Percentiles rank a stretch among this genome's conserved stretches.
Conservation (phyloP, 64 coral and sea anemone genomes). For the Pocillopora damicornis region DNA sequence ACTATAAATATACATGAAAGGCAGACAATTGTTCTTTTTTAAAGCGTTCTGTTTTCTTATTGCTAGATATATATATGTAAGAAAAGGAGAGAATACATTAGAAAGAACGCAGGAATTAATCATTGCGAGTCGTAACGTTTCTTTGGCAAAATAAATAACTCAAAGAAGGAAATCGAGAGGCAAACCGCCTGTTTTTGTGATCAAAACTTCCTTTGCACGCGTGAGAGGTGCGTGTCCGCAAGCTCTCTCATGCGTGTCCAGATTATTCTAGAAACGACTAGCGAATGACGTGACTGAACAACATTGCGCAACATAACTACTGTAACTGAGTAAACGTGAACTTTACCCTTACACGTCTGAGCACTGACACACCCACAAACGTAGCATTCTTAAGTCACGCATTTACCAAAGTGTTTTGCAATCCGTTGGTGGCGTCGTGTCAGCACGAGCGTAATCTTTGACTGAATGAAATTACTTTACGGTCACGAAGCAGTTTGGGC, state of each 20-base stretch:
- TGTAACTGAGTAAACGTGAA: not conserved
- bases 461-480: not conserved
- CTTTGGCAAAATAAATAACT: not conserved
- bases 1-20: no score
- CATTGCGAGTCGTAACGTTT: not conserved
- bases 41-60: no score
- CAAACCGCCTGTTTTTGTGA: not conserved
- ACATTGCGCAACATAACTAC: not conserved
- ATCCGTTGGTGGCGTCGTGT: not conserved
- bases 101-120: no score
- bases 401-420: not conserved
- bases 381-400: constrained; percentile 20
- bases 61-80: no score
- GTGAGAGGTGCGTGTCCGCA: not conserved
- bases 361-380: constrained; percentile 8
- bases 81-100: no score
- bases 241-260: not conserved
- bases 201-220: not conserved
- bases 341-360: constrained; percentile 3
- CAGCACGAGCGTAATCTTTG: not conserved
- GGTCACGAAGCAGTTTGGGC: no score
- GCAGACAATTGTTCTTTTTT: no score
- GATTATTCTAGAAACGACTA: constrained; percentile 12
- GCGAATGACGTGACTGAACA: not conserved
- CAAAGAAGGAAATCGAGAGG: not conserved